phyloP scores from a whole-genome alignment of 1,140 invertebrate genomes.

The Magallana ariakensis region DNA sequence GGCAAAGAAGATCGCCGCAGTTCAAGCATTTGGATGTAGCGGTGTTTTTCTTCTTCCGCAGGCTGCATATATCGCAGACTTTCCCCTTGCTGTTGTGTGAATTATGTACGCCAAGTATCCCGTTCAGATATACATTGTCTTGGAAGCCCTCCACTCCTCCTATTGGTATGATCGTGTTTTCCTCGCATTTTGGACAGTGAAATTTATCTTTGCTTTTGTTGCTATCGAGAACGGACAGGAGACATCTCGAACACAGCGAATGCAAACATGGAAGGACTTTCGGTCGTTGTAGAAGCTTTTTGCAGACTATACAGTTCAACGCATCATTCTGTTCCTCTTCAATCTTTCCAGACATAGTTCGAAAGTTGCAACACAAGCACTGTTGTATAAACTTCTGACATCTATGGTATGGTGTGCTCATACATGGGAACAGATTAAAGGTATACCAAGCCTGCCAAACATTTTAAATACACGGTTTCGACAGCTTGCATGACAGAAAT shows the following conservation, averaged over 20 bases:
- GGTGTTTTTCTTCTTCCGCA: conserved; percentile 30
- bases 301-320: conserved; percentile 37
- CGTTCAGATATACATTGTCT: conserved; percentile 44
- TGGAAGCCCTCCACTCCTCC: conserved; percentile 32
- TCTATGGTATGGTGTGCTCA: not conserved
- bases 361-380: not conserved
- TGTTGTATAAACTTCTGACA: not conserved
- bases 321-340: not conserved
- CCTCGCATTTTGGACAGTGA: conserved; percentile 44
- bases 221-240: conserved; percentile 40
- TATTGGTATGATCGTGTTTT: conserved; percentile 7
- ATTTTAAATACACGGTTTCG: not conserved
- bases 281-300: conserved; percentile 41
- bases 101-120: conserved; percentile 31
- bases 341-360: conserved; percentile 19
- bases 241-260: conserved; percentile 40
- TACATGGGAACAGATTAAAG: not conserved
- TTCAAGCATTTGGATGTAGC: conserved; percentile 49
- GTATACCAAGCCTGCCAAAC: not conserved
- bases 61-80: conserved; percentile 42
- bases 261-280: conserved; percentile 48
- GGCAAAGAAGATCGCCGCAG: conserved; percentile 53
- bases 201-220: conserved; percentile 46
- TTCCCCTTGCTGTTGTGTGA: conserved; percentile 33
- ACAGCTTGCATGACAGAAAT: not conserved